Base-by-base conservation (phyloP, 2,888 invertebrate species). In the Mythimna ferrago region DNA sequence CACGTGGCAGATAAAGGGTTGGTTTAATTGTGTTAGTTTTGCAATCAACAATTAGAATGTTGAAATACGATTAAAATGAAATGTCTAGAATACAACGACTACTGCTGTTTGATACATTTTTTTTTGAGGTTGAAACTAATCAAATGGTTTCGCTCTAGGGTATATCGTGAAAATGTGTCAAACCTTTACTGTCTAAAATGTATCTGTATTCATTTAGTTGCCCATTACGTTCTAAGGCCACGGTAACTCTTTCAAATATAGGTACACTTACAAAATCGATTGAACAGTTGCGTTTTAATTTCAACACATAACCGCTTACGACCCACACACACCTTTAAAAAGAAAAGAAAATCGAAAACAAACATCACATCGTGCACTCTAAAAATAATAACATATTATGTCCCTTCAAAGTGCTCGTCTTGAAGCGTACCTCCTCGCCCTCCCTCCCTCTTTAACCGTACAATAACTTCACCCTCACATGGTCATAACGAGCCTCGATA, bases 401-500 rank as follows among this genome's bases (percentile, higher is more conserved):
- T 95, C 94, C 94, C 92, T 93, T 91, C 90, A 90, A 92, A 93
- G 94, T 91, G 91, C 90, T 90, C 91, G 89, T 86, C 87, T 81
- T 75, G 83, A 81, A 85, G 86, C 84, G 78, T 75, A 82, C 81
- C 87, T 86, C 87, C 89, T 86, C 85, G 86, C 87, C 88, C 78
- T 71, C 87, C 78, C 90, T 90, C 89, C 88, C 71, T 87, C 80
- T 73, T 67, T 80, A 88, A 87, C 89, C 89, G 91, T 90, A 93
- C 93, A 93, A 93, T 94, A 94, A 93, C 94, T 92, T 91, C 94
- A 92, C 95, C 95, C 96, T 96, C 96, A 96, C 96, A 96, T 96
- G 96, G 96, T 96, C 96, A 96, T 96, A 96, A 96, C 96, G 95
- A 94, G 94, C 89, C 92, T 90, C 92, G 96, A 96, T 96, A 96